Evolutionary conservation across 64 coral and sea anemone genomes (phyloP).

Genomic region (Montipora sp.): DNA sequence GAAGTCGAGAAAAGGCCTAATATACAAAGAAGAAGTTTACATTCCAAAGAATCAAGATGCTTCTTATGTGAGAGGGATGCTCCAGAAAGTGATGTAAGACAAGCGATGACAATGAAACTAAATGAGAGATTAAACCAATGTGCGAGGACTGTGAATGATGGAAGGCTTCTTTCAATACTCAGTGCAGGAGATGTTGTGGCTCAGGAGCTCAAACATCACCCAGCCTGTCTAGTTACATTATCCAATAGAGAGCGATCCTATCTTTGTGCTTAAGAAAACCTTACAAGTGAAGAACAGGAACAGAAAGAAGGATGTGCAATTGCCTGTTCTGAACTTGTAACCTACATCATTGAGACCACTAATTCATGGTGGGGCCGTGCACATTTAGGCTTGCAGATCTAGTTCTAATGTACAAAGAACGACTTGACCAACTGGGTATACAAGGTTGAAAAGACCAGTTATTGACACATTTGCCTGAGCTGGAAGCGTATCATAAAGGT

Average conservation of each 20-base stretch:
- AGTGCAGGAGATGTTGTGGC: conserved; percentile 60
- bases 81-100: not conserved
- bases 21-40: not conserved
- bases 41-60: conserved; percentile 15
- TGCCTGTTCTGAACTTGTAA: conserved; percentile 75
- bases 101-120: conserved; percentile 63
- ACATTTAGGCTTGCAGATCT: conserved; percentile 62
- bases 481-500: too few relatives aligned
- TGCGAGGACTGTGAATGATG: conserved; percentile 67
- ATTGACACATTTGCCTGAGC: too few relatives aligned
- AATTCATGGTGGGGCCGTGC: conserved; percentile 26
- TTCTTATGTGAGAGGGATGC: conserved; percentile 54
- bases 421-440: conserved; percentile 47
- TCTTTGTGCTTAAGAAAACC: too few relatives aligned
- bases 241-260: conserved; percentile 44
- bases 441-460: conserved; percentile 51
- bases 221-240: conserved; percentile 32
- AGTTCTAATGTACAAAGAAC: conserved; percentile 30
- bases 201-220: conserved; percentile 63
- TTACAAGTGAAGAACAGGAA: not conserved
- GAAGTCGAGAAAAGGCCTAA: not conserved
- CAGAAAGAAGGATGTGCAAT: conserved; percentile 19
- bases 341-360: conserved; percentile 58
- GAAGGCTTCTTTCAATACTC: conserved; percentile 41
- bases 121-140: conserved; percentile 62